A percentile compares a stretch with the other conserved stretches of the same genome.
Conservation (phyloP, 1,140 invertebrate species). For the Gerris buenoi region DNA sequence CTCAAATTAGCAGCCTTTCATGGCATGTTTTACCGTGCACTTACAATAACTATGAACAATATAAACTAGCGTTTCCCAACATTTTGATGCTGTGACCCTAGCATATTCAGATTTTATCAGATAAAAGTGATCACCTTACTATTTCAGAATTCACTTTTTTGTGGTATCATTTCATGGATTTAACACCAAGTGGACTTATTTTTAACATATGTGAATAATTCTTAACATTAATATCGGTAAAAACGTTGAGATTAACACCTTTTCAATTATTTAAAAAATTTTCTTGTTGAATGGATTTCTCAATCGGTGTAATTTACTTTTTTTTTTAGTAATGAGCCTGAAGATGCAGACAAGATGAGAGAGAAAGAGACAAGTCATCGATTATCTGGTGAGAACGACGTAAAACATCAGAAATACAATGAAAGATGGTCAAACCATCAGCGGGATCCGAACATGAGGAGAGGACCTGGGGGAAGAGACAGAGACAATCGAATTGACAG, state of each 20-base stretch:
- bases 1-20: no score
- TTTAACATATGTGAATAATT: no score
- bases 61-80: no score
- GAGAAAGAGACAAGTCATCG: constrained; percentile 8
- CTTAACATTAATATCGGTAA: not conserved
- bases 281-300: not conserved
- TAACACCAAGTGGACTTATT: no score
- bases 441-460: constrained; percentile 5
- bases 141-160: no score
- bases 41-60: no score
- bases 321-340: constrained; percentile 8
- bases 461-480: no score
- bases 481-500: constrained; percentile 5
- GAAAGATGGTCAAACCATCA: constrained; percentile 11
- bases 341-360: constrained; percentile 8
- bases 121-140: no score
- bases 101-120: no score
- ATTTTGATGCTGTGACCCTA: no score
- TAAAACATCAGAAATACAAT: not conserved
- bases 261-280: not conserved
- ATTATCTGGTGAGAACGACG: not conserved
- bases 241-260: not conserved
- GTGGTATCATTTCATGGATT: no score
- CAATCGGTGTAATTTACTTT: not conserved
- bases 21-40: no score